A percentile compares a stretch with the other conserved stretches of the same genome.
These are phyloP conservation scores for Sinocyclocheilus grahami DNA, from an alignment of 2,113 vertebrate species.

Conservation along the genomic window DNA sequence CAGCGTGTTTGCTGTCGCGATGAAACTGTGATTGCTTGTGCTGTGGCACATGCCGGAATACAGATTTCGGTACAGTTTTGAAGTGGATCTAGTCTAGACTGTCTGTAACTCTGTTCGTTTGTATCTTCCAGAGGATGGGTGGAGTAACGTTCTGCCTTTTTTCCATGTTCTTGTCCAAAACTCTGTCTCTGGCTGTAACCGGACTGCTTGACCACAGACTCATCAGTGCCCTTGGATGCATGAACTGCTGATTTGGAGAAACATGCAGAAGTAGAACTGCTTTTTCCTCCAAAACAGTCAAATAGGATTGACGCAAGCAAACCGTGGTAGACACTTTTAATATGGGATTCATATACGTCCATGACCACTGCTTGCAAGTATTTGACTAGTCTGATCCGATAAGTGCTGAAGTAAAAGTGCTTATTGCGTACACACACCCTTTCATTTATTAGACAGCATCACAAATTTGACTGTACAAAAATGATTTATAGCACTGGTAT, in stretches of 20 bases:
- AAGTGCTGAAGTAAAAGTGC: background rate
- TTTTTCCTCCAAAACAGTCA: background rate
- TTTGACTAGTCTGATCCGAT: background rate
- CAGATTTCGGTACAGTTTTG: background rate
- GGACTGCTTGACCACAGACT: constrained; percentile 17
- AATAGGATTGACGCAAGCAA: background rate
- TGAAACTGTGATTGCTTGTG: background rate
- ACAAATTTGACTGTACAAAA: background rate
- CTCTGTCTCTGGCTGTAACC: background rate
- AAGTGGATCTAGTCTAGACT: background rate
- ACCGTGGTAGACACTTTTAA: background rate
- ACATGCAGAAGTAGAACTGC: background rate
- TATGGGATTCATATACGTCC: background rate
- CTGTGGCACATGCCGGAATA: background rate
- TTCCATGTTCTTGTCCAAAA: constrained; percentile 26
- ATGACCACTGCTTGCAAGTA: background rate
- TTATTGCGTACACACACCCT: background rate
- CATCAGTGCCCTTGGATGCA: background rate
- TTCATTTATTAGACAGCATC: background rate
- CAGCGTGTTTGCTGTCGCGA: background rate
- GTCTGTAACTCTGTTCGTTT: background rate
- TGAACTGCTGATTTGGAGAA: constrained; percentile 10
- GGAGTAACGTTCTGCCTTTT: background rate
- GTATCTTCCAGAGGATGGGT: background rate
- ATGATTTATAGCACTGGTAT: no score